These are phyloP conservation scores for Morus bassanus DNA, from an alignment of 2,797 vertebrate species.

Conservation along the genomic window DNA sequence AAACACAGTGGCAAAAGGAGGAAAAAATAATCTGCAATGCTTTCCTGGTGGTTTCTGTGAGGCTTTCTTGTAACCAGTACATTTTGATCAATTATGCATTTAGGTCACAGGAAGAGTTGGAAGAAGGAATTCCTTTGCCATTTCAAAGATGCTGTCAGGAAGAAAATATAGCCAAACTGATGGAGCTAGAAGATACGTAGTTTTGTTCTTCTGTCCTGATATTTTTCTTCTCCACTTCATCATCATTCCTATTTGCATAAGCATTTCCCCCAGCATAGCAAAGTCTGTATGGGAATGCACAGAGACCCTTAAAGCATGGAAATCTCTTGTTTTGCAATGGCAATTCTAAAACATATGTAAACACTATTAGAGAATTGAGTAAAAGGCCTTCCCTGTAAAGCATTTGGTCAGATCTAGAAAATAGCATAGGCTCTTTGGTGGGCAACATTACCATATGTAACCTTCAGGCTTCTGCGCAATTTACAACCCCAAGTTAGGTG, in stretches of 20 bases:
- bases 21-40: conserved; percentile 14
- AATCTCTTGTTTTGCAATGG: not conserved
- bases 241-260: not conserved
- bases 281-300: not conserved
- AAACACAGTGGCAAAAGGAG: conserved; percentile 31
- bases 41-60: conserved; percentile 32
- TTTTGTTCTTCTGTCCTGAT: not conserved
- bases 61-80: conserved; percentile 21
- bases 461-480: conserved; percentile 6
- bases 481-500: not conserved
- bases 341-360: not conserved
- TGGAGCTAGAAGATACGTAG: not conserved
- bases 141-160: not conserved
- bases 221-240: not conserved
- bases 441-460: not conserved
- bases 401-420: not conserved
- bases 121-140: conserved; percentile 30
- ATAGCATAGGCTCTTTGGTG: not conserved
- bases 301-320: not conserved
- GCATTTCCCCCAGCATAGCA: not conserved
- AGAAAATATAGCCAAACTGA: not conserved
- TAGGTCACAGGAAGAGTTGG: not conserved
- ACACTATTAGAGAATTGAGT: not conserved
- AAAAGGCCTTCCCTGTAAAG: not conserved
- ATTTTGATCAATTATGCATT: conserved; percentile 23